A percentile compares a stretch with the other conserved stretches of the same genome.
Evolutionary conservation across 1,140 invertebrate genomes (phyloP).

Genomic region (Bombus ignitus): DNA sequence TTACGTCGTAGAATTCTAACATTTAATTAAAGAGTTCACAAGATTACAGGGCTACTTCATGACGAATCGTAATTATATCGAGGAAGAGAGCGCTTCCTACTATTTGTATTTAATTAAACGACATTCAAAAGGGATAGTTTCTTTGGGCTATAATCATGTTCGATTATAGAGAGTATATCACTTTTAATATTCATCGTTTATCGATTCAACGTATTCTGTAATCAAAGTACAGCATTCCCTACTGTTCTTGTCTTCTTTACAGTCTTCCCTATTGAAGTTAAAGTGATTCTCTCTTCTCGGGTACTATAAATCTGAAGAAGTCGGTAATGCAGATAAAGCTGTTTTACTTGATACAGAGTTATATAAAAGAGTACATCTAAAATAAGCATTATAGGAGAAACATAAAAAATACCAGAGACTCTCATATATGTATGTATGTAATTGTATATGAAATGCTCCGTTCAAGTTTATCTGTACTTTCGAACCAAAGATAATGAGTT

Average conservation of each 20-base stretch:
- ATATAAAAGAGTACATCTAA: not conserved
- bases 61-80: not conserved
- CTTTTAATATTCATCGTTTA: not conserved
- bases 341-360: not conserved
- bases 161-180: slow-evolving; percentile 7
- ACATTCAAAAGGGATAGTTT: not conserved
- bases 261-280: not conserved
- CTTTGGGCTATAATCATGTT: not conserved
- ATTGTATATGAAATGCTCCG: too few relatives aligned
- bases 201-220: not conserved
- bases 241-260: not conserved
- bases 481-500: too few relatives aligned
- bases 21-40: not conserved
- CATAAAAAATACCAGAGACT: too few relatives aligned
- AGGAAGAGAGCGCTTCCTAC: not conserved
- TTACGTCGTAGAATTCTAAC: not conserved
- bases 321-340: not conserved
- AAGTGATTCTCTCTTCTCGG: not conserved
- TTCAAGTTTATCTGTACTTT: too few relatives aligned
- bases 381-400: not conserved
- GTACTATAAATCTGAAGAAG: not conserved
- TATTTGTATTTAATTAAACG: not conserved
- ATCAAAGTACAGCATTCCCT: not conserved
- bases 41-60: not conserved
- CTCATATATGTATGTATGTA: too few relatives aligned